Evolutionary conservation across 92 coral and sea anemone genomes (phyloP).

Genomic region (Porites rus): DNA sequence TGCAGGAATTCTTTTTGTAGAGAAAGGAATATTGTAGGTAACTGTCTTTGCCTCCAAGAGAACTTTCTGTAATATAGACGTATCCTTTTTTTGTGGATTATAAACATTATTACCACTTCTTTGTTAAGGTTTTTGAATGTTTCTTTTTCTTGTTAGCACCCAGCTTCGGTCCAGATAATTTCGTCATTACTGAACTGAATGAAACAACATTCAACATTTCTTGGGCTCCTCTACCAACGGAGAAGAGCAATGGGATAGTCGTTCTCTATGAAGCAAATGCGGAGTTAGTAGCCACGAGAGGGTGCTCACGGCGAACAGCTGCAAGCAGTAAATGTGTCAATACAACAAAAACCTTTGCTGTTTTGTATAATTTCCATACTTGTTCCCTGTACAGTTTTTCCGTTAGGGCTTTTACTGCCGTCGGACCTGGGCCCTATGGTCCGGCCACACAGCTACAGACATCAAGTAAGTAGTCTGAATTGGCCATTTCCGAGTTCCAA

Average conservation of each 20-base stretch:
- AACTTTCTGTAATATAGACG: no score
- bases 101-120: no score
- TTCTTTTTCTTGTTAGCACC: not conserved
- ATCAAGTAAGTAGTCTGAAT: conserved; percentile 23
- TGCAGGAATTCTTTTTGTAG: no score
- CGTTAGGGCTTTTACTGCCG: conserved; percentile 49
- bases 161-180: conserved; percentile 6
- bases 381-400: conserved; percentile 47
- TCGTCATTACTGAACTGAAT: not conserved
- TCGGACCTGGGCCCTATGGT: conserved; percentile 58
- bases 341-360: conserved; percentile 16
- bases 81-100: no score
- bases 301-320: not conserved
- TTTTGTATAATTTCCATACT: not conserved
- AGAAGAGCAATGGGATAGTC: conserved; percentile 17
- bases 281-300: not conserved
- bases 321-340: not conserved
- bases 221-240: conserved; percentile 5
- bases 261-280: conserved; percentile 7
- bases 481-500: no score
- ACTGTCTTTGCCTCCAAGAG: no score
- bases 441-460: conserved; percentile 4
- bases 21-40: no score
- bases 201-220: conserved; percentile 26
- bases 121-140: no score